Base-by-base conservation (phyloP, 2,888 invertebrate species). In the Euphydryas editha region DNA sequence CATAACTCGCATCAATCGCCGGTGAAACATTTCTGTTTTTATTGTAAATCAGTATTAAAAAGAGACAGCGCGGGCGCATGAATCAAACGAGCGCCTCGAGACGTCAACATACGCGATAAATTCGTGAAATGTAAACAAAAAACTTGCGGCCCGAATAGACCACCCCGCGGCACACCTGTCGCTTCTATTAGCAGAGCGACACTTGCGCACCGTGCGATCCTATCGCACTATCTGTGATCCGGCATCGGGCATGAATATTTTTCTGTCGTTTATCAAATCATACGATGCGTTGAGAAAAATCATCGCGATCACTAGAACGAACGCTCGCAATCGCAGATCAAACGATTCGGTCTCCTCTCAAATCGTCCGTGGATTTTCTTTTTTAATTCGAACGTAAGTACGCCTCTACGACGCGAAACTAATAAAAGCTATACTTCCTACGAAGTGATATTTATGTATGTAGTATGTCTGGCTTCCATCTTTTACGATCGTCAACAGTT, bases 21-120 rank as follows among this genome's bases (percentile, higher is more conserved):
- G 85, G 85, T 86, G 86, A 83, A 86, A 87, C 88, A 83, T 83
- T 86, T 86, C 85, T 88, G 88, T 90, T 92, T 92, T 92, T 92
- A 91, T 92, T 92, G 91, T 92, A 89, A 90, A 92, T 91, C 90
- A 89, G 91, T 89, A 91, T 92, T 91, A 91, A 91, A 92, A 90
- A 88, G 90, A 85, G 90, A 90, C 90, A 88, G 86, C 82, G 86
- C 84, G 83, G 85, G 88, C 86, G 83, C 81, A 89, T 90, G 88
- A 90, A 91, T 92, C 92, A 91, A 88, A 85, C 82, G 82, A 78
- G 81, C 86, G 87, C 88, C 87, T 88, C 84, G 81, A 87, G 88
- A 90, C 88, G 89, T 90, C 88, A 84, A 82, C 88, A 84, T 83
- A 80, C 80, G 87, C 88, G 86, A 88, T 90, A 88, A 88, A 90